phyloP scores from a whole-genome alignment of 2,797 vertebrate species.

The Vipera latastei region DNA sequence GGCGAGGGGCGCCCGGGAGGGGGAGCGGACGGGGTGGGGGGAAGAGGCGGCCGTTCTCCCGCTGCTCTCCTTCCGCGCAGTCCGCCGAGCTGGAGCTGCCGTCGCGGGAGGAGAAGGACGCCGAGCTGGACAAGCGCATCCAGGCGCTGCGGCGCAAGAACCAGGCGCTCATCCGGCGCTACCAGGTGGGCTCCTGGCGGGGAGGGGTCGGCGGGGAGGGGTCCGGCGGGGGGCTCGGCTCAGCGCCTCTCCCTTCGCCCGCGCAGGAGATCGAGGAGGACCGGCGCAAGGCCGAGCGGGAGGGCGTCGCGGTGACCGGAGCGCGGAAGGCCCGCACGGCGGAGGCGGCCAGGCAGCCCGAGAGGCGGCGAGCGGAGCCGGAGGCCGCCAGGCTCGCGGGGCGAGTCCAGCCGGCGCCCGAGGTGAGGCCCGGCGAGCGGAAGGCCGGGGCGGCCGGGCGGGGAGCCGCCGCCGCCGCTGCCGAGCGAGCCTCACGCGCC shows the following conservation, averaged over 20 bases:
- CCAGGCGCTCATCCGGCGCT: slow-evolving; percentile 84
- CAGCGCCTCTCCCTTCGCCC: background rate
- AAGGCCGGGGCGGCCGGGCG: slow-evolving; percentile 73
- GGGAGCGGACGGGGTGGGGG: background rate
- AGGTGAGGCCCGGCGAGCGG: slow-evolving; percentile 71
- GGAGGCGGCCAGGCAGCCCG: slow-evolving; percentile 29
- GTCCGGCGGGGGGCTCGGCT: background rate
- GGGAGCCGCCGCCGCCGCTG: slow-evolving; percentile 78
- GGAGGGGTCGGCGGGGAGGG: background rate
- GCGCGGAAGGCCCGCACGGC: slow-evolving; percentile 75
- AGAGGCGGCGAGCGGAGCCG: slow-evolving; percentile 75
- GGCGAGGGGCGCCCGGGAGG: background rate
- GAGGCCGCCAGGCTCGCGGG: slow-evolving; percentile 75
- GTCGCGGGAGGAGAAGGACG: slow-evolving; percentile 91
- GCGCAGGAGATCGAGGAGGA: slow-evolving; percentile 89
- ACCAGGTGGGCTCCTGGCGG: slow-evolving; percentile 75
- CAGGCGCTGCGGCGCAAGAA: slow-evolving; percentile 91
- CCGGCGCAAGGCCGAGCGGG: slow-evolving; percentile 85
- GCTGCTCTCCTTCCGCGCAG: slow-evolving; percentile 58
- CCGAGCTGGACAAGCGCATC: slow-evolving; percentile 85
- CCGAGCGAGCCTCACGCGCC: slow-evolving; percentile 66
- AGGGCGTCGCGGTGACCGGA: slow-evolving; percentile 84
- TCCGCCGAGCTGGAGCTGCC: slow-evolving; percentile 81
- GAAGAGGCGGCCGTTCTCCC: background rate
- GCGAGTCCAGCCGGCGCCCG: slow-evolving; percentile 68